A percentile compares a stretch with the other conserved stretches of the same genome.
phyloP scores from a whole-genome alignment of 1,140 invertebrate species.

The Chymomyza costata region DNA sequence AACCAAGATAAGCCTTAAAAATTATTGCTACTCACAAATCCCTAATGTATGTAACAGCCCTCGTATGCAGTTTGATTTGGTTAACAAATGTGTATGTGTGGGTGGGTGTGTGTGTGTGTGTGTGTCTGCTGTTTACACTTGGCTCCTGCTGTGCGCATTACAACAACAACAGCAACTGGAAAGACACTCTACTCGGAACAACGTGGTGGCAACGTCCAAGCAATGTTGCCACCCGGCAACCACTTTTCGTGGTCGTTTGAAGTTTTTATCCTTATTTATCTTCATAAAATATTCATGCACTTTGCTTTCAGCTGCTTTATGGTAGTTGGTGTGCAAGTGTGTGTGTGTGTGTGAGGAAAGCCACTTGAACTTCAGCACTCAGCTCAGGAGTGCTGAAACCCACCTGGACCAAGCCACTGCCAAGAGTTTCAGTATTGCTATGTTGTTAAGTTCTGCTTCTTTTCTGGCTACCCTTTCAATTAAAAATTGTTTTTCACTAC shows the following conservation, averaged over 20 bases:
- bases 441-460: constrained; percentile 14
- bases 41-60: too few species aligned
- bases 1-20: too few species aligned
- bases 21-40: too few species aligned
- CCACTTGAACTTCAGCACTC: constrained; percentile 54
- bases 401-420: constrained; percentile 4
- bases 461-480: constrained; percentile 60
- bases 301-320: constrained; percentile 40
- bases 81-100: too few species aligned
- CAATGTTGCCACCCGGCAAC: constrained; percentile 15
- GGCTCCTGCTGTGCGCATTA: too few species aligned
- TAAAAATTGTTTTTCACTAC: constrained; percentile 72
- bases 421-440: constrained; percentile 17
- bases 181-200: too few species aligned
- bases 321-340: constrained; percentile 1
- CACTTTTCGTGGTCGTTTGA: constrained; percentile 63
- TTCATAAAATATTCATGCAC: constrained; percentile 73
- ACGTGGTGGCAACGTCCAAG: too few species aligned
- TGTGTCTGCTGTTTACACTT: neutral
- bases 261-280: constrained; percentile 73
- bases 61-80: too few species aligned
- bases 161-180: constrained; percentile 4
- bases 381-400: constrained; percentile 13
- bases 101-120: constrained; percentile 11
- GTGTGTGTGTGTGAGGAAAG: constrained; percentile 23